phyloP scores from a whole-genome alignment of 2,797 vertebrate genomes.

The Moxostoma hubbsi region DNA sequence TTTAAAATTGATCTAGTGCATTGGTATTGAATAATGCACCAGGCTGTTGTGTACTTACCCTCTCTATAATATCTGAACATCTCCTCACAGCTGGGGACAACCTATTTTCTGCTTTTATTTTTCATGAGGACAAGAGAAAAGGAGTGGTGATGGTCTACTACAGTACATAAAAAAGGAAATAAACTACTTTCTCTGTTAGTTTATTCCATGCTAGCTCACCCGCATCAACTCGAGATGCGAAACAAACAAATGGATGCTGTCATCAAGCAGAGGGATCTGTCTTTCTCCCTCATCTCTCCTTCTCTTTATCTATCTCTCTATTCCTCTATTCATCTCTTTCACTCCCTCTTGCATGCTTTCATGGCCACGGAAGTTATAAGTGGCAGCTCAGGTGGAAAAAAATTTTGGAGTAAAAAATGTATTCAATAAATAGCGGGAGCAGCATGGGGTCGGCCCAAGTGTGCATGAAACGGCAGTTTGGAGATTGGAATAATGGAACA shows the following conservation, averaged over 20 bases:
- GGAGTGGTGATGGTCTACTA: conserved; percentile 43
- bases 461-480: conserved; percentile 96
- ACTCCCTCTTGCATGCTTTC: conserved; percentile 74
- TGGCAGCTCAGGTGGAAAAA: conserved; percentile 99
- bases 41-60: conserved; percentile 93
- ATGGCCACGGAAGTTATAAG: conserved; percentile 94
- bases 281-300: conserved; percentile 52
- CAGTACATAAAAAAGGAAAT: conserved; percentile 62
- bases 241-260: conserved; percentile 48
- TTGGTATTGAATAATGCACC: conserved; percentile 93
- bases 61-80: conserved; percentile 87
- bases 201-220: conserved; percentile 91
- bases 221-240: conserved; percentile 76
- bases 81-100: conserved; percentile 90
- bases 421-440: conserved; percentile 99
- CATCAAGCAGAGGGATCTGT: conserved; percentile 39
- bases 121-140: conserved; percentile 89
- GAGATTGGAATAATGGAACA: conserved; percentile 93
- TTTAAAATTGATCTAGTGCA: conserved; percentile 86
- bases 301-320: conserved; percentile 60
- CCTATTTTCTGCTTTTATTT: conserved; percentile 90
- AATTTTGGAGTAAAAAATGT: conserved; percentile 95
- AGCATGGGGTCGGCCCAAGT: conserved; percentile 94
- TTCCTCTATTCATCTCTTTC: conserved; percentile 20
- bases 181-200: conserved; percentile 90